Percentiles rank a stretch among this genome's conserved stretches.
phyloP scores from a whole-genome alignment of 2,797 vertebrate species.

The Enteromius thamalakanensis region DNA sequence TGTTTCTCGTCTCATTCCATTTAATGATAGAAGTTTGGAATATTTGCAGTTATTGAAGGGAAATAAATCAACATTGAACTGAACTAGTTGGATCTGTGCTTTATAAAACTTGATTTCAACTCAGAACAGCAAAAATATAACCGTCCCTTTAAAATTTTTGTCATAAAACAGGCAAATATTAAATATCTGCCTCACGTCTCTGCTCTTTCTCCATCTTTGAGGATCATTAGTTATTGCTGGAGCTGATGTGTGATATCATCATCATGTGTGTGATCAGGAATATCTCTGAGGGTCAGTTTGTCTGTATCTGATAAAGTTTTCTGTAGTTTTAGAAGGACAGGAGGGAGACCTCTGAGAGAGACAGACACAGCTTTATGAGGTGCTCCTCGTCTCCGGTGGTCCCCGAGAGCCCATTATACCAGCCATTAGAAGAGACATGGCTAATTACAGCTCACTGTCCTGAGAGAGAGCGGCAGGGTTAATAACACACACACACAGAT shows the following conservation, averaged over 20 bases:
- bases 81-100: not conserved
- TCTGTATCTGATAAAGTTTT: not conserved
- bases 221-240: not conserved
- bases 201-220: not conserved
- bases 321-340: not conserved
- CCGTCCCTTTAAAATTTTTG: not conserved
- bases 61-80: not conserved
- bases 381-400: slow-evolving; percentile 16
- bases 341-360: not conserved
- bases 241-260: not conserved
- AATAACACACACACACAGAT: slow-evolving; percentile 16
- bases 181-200: not conserved
- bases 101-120: not conserved
- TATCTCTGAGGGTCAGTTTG: not conserved
- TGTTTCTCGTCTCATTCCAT: not conserved
- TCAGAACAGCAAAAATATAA: not conserved
- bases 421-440: not conserved
- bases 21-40: not conserved
- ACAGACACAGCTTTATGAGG: slow-evolving; percentile 9
- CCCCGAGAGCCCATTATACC: not conserved
- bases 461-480: slow-evolving; percentile 27
- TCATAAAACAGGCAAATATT: not conserved
- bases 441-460: slow-evolving; percentile 26
- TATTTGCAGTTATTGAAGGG: not conserved
- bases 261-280: not conserved